Conservation (phyloP, 2,113 vertebrate species). For the Alethe castanea region DNA sequence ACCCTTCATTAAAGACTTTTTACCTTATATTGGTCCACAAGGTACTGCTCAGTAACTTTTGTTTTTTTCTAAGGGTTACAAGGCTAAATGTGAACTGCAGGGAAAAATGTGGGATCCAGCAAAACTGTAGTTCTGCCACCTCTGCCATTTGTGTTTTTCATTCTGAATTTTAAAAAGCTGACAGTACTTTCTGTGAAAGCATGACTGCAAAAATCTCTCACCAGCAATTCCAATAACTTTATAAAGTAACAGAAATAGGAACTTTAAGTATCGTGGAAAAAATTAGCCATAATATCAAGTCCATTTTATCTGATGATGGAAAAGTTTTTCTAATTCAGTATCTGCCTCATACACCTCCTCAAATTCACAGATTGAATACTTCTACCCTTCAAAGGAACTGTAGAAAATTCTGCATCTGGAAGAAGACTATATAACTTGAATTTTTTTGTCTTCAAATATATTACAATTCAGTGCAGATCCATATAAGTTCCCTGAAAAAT, state of each 20-base stretch:
- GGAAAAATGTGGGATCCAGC: neutral
- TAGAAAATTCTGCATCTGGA: neutral
- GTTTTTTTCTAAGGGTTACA: neutral
- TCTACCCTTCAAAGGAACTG: neutral
- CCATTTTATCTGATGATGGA: neutral
- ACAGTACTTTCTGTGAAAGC: neutral
- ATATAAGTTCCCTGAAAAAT: neutral
- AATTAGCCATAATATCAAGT: neutral
- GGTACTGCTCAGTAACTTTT: neutral
- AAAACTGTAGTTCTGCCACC: neutral
- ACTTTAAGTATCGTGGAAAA: neutral
- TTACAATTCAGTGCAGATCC: neutral
- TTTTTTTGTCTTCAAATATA: too few species aligned
- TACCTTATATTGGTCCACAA: too few species aligned
- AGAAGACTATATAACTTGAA: neutral
- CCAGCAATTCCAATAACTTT: neutral
- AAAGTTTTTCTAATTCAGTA: neutral
- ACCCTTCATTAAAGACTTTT: neutral
- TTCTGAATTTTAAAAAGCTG: neutral
- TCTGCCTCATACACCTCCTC: neutral
- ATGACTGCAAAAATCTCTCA: neutral
- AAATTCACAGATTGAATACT: neutral
- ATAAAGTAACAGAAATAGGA: neutral
- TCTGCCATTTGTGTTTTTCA: neutral
- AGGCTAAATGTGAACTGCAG: neutral